A percentile compares a stretch with the other conserved stretches of the same genome.
These are phyloP conservation scores for Drosophila baimaii DNA, from an alignment of 1,140 invertebrate genomes.

Conservation along the genomic window DNA sequence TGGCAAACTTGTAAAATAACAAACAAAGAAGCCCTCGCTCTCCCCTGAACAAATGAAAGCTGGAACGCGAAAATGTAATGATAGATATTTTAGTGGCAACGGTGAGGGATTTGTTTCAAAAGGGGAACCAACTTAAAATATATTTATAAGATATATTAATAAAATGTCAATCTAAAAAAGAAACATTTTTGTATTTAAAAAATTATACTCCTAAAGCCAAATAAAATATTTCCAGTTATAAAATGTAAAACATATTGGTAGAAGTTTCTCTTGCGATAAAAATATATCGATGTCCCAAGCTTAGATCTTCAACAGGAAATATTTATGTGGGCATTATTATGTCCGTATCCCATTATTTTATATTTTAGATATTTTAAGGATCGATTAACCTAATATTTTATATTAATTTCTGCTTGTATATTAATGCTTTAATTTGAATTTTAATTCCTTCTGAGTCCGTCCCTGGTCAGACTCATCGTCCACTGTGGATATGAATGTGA, in stretches of 20 bases:
- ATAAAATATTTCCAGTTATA: neutral
- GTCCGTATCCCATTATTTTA: neutral
- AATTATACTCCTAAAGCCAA: neutral
- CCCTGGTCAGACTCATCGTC: conserved; percentile 13
- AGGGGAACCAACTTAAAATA: neutral
- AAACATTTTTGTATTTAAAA: too few relatives aligned
- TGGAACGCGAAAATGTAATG: conserved; percentile 43
- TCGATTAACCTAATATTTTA: neutral
- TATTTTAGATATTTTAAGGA: neutral
- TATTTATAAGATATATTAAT: neutral
- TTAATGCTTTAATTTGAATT: neutral
- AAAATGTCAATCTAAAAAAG: neutral
- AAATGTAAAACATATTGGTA: neutral
- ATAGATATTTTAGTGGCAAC: conserved; percentile 40
- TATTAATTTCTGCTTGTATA: neutral
- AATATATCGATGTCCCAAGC: too few relatives aligned
- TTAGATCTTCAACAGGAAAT: neutral
- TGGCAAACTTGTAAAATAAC: conserved; percentile 57
- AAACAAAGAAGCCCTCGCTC: conserved; percentile 39
- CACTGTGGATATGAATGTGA: conserved; percentile 54
- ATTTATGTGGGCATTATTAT: neutral
- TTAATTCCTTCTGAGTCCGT: neutral
- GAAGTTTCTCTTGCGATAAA: too few relatives aligned
- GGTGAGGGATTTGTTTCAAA: neutral
- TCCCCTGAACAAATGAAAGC: conserved; percentile 22